Evolutionary conservation across 2,888 invertebrate genomes (phyloP).

Genomic region (Sturmia bella): DNA sequence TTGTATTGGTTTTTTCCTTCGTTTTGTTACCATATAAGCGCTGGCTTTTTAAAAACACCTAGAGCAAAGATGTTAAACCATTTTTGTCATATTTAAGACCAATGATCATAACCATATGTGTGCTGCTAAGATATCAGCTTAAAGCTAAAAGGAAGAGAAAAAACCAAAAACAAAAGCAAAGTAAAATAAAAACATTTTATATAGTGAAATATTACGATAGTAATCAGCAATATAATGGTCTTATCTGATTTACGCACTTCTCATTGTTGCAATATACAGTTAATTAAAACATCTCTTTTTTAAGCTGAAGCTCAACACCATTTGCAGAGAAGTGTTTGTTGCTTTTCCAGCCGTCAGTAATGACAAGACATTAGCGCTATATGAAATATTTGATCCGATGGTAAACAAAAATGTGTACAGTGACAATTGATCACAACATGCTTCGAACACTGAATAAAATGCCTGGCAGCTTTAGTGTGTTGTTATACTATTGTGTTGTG

Average conservation of each 20-base stretch:
- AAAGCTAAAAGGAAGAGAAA: constrained; percentile 8
- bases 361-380: too few species aligned
- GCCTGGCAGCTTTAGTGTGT: too few species aligned
- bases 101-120: constrained; percentile 67
- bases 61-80: constrained; percentile 63
- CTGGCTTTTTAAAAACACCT: constrained; percentile 48
- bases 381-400: neutral
- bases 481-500: too few species aligned
- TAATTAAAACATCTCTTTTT: constrained; percentile 67
- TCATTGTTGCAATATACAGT: constrained; percentile 51
- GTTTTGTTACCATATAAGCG: constrained; percentile 57
- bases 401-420: neutral
- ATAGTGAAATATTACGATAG: constrained; percentile 59
- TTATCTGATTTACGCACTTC: constrained; percentile 71
- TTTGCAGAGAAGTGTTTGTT: constrained; percentile 26
- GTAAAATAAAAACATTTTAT: constrained; percentile 1
- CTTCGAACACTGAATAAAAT: neutral
- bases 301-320: constrained; percentile 35
- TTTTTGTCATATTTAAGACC: constrained; percentile 66
- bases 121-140: constrained; percentile 35
- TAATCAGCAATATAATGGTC: constrained; percentile 58
- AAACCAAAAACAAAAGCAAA: neutral
- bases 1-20: neutral
- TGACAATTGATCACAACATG: too few species aligned
- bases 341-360: neutral